A percentile compares a stretch with the other conserved stretches of the same genome.
phyloP scores from a whole-genome alignment of 2,797 vertebrate species.

The Lutjanus argentimaculatus region DNA sequence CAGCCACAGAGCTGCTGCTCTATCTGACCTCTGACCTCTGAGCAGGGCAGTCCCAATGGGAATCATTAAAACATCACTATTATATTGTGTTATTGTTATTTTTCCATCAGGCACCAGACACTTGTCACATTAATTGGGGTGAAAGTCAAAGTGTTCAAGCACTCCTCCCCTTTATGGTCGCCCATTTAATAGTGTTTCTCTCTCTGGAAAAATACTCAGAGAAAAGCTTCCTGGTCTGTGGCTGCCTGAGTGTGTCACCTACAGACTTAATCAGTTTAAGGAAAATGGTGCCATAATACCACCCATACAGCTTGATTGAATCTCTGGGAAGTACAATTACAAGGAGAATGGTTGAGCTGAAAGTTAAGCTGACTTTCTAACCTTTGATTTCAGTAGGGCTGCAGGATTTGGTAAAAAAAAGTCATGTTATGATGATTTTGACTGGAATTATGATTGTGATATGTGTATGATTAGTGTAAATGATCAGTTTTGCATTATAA shows the following conservation, averaged over 20 bases:
- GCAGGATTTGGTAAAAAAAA: too few relatives aligned
- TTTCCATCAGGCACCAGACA: slow-evolving; percentile 2
- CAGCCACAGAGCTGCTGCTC: background rate
- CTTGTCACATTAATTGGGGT: slow-evolving; percentile 33
- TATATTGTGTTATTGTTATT: slow-evolving; percentile 5
- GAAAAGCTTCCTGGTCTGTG: background rate
- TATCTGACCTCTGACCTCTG: slow-evolving; percentile 33
- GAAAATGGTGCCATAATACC: background rate
- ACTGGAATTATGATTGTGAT: too few relatives aligned
- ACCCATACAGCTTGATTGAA: background rate
- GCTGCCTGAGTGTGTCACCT: background rate
- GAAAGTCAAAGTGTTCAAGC: slow-evolving; percentile 13
- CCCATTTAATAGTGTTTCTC: background rate
- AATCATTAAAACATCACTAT: slow-evolving; percentile 41
- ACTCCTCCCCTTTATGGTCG: background rate
- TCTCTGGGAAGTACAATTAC: background rate
- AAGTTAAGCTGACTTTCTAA: background rate
- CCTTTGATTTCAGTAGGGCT: too few relatives aligned
- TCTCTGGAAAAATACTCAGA: background rate
- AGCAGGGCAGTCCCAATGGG: slow-evolving; percentile 20
- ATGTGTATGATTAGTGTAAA: too few relatives aligned
- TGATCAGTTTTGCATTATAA: too few relatives aligned
- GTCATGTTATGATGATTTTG: too few relatives aligned
- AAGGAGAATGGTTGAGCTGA: background rate
- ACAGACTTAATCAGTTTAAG: background rate